Conservation (phyloP, 2,888 invertebrate genomes). For the Halictus ligatus region DNA sequence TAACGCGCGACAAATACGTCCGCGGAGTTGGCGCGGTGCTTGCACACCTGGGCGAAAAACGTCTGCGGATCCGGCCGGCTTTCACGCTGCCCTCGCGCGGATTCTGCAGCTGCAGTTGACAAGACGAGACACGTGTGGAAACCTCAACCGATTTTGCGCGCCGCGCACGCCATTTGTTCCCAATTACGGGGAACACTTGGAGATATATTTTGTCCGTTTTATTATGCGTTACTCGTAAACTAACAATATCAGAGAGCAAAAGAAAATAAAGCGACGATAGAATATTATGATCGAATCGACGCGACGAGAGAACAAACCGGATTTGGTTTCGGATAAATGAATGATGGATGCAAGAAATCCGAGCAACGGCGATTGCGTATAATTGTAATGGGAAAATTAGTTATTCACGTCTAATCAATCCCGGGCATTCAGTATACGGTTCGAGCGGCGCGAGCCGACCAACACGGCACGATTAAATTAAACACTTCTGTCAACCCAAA, state of each 20-base stretch:
- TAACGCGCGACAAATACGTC: conserved; percentile 63
- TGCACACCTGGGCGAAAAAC: conserved; percentile 23
- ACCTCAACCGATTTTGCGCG: background rate
- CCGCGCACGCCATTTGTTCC: background rate
- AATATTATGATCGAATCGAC: background rate
- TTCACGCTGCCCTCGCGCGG: conserved; percentile 9
- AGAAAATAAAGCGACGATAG: background rate
- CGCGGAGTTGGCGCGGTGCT: conserved; percentile 23
- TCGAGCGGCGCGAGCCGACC: background rate
- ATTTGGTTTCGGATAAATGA: background rate
- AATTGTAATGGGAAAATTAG: background rate
- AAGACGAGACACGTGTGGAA: conserved; percentile 7
- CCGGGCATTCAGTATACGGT: background rate
- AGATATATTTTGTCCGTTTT: background rate
- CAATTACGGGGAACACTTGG: background rate
- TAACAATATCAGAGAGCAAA: no score
- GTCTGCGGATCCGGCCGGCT: conserved; percentile 12
- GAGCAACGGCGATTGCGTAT: background rate
- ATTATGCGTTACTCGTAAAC: no score
- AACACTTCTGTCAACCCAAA: conserved; percentile 11
- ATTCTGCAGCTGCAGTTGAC: conserved; percentile 26
- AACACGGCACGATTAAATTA: conserved; percentile 12
- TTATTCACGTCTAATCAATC: conserved; percentile 15
- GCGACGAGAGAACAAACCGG: background rate
- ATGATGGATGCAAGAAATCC: background rate